phyloP scores from a whole-genome alignment of 2,797 vertebrate genomes.

The Lutjanus campechanus region DNA sequence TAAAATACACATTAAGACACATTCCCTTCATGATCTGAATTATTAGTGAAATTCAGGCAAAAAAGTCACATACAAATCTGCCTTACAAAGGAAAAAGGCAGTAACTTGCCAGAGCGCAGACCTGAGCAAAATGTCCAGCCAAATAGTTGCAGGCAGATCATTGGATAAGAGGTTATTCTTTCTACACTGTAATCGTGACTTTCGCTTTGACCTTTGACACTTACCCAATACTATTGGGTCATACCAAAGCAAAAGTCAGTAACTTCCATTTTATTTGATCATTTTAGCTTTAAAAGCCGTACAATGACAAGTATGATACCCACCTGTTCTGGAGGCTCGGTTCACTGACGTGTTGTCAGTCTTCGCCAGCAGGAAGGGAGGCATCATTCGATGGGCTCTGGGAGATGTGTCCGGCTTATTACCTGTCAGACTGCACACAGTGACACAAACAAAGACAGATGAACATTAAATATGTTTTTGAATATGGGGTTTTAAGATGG shows the following conservation, averaged over 20 bases:
- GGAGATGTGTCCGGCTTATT: constrained; percentile 92
- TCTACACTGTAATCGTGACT: no score
- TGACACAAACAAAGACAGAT: not conserved
- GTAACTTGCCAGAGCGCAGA: no score
- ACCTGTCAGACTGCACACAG: constrained; percentile 86
- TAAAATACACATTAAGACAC: not conserved
- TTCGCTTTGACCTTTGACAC: no score
- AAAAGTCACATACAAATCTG: not conserved
- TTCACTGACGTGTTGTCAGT: constrained; percentile 79
- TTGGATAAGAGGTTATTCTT: no score
- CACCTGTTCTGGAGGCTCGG: constrained; percentile 86
- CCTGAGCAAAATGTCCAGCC: no score
- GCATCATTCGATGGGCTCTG: constrained; percentile 89
- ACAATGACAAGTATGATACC: constrained; percentile 7
- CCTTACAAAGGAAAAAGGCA: no score
- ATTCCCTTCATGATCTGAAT: not conserved
- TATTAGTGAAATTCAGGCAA: not conserved
- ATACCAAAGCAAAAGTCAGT: no score
- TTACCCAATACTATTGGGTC: no score
- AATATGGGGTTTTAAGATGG: not conserved
- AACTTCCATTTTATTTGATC: no score
- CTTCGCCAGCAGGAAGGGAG: constrained; percentile 91
- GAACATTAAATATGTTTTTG: not conserved
- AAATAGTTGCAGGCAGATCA: no score
- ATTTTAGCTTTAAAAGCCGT: no score